phyloP scores from a whole-genome alignment of 2,888 invertebrate genomes.

The Polia nebulosa region DNA sequence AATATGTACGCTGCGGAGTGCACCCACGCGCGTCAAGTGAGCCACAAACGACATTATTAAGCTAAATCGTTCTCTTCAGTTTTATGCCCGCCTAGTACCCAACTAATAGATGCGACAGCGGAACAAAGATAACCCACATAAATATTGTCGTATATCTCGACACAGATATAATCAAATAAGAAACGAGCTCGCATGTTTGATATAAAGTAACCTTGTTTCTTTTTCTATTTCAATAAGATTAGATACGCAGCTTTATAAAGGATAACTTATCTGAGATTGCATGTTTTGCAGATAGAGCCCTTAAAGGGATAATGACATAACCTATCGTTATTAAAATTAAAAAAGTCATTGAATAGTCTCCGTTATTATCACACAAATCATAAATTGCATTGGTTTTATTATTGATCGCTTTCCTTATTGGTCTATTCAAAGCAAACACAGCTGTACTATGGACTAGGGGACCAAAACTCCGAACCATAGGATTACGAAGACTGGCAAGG shows the following conservation, averaged over 20 bases:
- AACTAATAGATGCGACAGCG: conserved; percentile 76
- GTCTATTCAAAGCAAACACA: conserved; percentile 42
- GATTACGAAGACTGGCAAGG: conserved; percentile 27
- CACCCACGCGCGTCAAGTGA: conserved; percentile 76
- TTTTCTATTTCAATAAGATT: conserved; percentile 79
- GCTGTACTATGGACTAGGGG: conserved; percentile 41
- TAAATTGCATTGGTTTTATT: conserved; percentile 14
- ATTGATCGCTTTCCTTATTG: conserved; percentile 27
- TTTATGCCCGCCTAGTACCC: conserved; percentile 80
- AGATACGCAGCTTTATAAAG: conserved; percentile 74
- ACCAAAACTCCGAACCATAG: conserved; percentile 23
- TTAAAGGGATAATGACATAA: conserved; percentile 62
- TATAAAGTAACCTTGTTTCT: conserved; percentile 70
- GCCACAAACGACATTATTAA: conserved; percentile 79
- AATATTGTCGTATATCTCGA: conserved; percentile 69
- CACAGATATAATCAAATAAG: conserved; percentile 69
- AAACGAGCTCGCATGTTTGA: conserved; percentile 73
- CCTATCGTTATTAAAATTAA: conserved; percentile 61
- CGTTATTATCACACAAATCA: conserved; percentile 4
- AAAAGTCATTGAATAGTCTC: conserved; percentile 29
- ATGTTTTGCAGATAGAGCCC: conserved; percentile 71
- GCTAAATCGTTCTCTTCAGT: conserved; percentile 78
- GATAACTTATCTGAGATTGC: conserved; percentile 75
- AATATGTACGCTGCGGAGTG: conserved; percentile 57
- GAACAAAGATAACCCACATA: conserved; percentile 72